These are phyloP conservation scores for Cataglyphis rosenhaueri DNA, from an alignment of 2,888 invertebrate genomes.

Conservation along the genomic window DNA sequence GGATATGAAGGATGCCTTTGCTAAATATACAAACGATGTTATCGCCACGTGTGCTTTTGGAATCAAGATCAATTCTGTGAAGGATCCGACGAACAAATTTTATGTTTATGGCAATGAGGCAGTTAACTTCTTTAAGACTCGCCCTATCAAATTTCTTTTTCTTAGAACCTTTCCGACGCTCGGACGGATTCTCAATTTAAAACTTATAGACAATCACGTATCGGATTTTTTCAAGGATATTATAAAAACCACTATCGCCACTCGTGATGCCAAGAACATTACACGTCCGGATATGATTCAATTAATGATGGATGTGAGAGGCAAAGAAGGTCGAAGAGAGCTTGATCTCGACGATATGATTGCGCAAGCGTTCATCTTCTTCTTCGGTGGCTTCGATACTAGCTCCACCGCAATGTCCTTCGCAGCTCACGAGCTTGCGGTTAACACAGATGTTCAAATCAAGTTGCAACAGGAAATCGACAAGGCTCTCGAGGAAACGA, in stretches of 20 bases:
- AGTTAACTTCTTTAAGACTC: constrained; percentile 52
- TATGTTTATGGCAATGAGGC: constrained; percentile 72
- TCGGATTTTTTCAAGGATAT: constrained; percentile 66
- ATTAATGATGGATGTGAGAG: constrained; percentile 86
- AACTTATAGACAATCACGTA: constrained; percentile 49
- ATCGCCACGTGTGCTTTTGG: constrained; percentile 80
- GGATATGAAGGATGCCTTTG: constrained; percentile 79
- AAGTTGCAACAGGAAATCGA: constrained; percentile 83
- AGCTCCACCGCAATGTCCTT: constrained; percentile 75
- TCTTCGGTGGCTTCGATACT: constrained; percentile 80
- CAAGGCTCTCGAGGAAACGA: constrained; percentile 71
- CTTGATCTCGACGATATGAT: constrained; percentile 82
- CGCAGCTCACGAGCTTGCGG: constrained; percentile 72
- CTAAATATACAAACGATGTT: constrained; percentile 77
- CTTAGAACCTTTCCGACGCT: constrained; percentile 60
- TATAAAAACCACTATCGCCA: constrained; percentile 66
- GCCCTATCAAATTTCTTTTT: constrained; percentile 63
- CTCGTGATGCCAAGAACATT: constrained; percentile 68
- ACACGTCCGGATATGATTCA: constrained; percentile 87
- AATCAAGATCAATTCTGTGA: constrained; percentile 77
- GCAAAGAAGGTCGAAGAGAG: constrained; percentile 51
- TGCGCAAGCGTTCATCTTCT: constrained; percentile 84
- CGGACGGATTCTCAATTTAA: constrained; percentile 32
- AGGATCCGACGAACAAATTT: constrained; percentile 78
- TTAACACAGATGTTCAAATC: constrained; percentile 85